Percentiles rank a stretch among this genome's conserved stretches.
Evolutionary conservation across 2,888 invertebrate species (phyloP).

Genomic region (Xiphydria camelus): DNA sequence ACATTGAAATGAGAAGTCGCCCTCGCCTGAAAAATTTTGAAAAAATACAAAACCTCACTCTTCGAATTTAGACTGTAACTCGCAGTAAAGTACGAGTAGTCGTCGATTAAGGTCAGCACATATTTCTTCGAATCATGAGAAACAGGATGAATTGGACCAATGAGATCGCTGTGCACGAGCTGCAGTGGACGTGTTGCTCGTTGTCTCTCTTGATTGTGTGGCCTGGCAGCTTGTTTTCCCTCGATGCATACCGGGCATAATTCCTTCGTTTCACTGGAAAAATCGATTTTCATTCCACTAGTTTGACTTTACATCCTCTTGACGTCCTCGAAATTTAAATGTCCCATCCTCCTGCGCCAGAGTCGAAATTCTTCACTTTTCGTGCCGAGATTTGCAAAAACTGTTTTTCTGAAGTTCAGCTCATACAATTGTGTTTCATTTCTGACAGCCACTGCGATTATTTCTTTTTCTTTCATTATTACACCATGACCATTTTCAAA

Average conservation of each 20-base stretch:
- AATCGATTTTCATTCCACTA: constrained; percentile 6
- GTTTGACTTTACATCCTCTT: constrained; percentile 12
- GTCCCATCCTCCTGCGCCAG: no score
- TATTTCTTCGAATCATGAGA: constrained; percentile 20
- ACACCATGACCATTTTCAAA: no score
- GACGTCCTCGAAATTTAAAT: no score
- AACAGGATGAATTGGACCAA: constrained; percentile 18
- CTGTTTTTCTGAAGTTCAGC: no score
- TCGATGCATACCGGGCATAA: constrained; percentile 16
- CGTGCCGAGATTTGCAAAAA: no score
- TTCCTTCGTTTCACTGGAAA: background rate
- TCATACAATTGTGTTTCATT: no score
- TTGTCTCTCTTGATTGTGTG: constrained; percentile 11
- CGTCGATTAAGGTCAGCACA: constrained; percentile 28
- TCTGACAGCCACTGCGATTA: no score
- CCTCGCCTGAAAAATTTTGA: constrained; percentile 32
- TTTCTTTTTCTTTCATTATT: no score
- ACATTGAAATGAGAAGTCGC: constrained; percentile 30
- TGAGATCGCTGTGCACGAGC: constrained; percentile 17
- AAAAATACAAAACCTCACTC: constrained; percentile 30
- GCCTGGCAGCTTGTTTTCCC: constrained; percentile 18
- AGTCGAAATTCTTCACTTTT: no score
- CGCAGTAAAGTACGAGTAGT: constrained; percentile 26
- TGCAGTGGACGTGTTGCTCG: constrained; percentile 18
- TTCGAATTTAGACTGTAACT: constrained; percentile 19